Evolutionary conservation across 2,888 invertebrate species (phyloP).

Genomic region (Aporophyla lueneburgensis): DNA sequence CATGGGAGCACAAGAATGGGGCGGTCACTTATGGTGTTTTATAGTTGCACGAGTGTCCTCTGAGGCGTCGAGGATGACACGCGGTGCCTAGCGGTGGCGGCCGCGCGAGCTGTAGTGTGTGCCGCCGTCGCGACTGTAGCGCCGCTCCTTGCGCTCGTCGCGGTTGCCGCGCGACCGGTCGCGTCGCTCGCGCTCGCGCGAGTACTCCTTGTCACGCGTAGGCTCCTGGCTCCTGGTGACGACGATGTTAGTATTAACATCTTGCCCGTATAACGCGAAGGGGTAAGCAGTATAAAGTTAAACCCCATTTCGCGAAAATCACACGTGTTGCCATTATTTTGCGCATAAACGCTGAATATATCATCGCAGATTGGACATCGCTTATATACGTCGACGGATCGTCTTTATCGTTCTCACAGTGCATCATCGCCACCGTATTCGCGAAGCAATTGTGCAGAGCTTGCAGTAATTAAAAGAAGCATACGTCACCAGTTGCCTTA

Average conservation of each 20-base stretch:
- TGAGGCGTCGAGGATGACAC: slow-evolving; percentile 10
- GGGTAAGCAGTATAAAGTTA: not conserved
- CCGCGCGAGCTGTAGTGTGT: slow-evolving; percentile 82
- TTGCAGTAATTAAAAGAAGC: not conserved
- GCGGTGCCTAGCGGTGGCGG: slow-evolving; percentile 79
- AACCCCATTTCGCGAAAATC: not conserved
- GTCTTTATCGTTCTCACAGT: not conserved
- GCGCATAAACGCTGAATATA: not conserved
- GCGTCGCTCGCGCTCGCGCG: slow-evolving; percentile 84
- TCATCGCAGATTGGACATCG: slow-evolving; percentile 1
- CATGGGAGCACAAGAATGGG: not conserved
- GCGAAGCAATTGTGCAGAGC: slow-evolving; percentile 22
- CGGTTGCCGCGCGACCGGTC: slow-evolving; percentile 80
- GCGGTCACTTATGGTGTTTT: slow-evolving; percentile 31
- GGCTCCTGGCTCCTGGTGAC: slow-evolving; percentile 60
- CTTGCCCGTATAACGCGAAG: not conserved
- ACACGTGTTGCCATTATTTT: not conserved
- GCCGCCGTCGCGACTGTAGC: slow-evolving; percentile 85
- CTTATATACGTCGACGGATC: not conserved
- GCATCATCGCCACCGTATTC: slow-evolving; percentile 12
- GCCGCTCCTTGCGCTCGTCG: slow-evolving; percentile 83
- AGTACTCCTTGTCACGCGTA: slow-evolving; percentile 81
- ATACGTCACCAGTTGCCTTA: not conserved
- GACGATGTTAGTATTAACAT: slow-evolving; percentile 27
- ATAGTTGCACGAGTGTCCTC: slow-evolving; percentile 29